These are phyloP conservation scores for Hermaeophaga mercurialis DNA, from an alignment of 2,888 invertebrate species.

Conservation along the genomic window DNA sequence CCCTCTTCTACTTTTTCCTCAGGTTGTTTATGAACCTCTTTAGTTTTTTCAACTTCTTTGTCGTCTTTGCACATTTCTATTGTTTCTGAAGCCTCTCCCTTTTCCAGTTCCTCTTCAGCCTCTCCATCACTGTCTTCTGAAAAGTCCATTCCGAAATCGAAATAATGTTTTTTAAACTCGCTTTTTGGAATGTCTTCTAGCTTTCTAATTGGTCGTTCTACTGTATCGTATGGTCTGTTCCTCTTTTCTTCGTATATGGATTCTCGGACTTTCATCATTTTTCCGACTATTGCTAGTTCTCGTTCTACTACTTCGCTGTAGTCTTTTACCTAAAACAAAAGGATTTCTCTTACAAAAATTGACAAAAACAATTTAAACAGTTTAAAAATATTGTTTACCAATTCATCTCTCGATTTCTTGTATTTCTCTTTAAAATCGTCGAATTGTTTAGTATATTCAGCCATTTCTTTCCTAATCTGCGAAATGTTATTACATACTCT, in stretches of 20 bases:
- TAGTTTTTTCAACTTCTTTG: constrained; percentile 11
- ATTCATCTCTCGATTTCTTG: constrained; percentile 34
- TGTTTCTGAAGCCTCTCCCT: not conserved
- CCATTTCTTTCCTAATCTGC: constrained; percentile 41
- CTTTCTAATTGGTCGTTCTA: constrained; percentile 16
- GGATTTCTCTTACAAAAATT: too few species aligned
- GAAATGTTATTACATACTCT: constrained; percentile 44
- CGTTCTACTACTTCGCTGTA: constrained; percentile 47
- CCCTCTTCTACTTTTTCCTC: constrained; percentile 2
- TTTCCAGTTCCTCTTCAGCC: constrained; percentile 15
- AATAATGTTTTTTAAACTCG: constrained; percentile 38
- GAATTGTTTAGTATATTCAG: constrained; percentile 41
- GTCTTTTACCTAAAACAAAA: constrained; percentile 37
- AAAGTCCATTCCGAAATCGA: constrained; percentile 40
- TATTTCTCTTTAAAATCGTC: constrained; percentile 41
- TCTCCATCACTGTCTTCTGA: constrained; percentile 28
- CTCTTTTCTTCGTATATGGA: constrained; percentile 17
- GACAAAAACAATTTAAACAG: not conserved
- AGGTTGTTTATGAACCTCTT: constrained; percentile 15
- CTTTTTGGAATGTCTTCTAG: constrained; percentile 21
- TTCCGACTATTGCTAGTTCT: constrained; percentile 40
- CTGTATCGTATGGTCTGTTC: not conserved
- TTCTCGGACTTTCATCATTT: constrained; percentile 33
- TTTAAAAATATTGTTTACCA: constrained; percentile 31
- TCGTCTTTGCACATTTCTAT: constrained; percentile 22